Evolutionary conservation across 2,888 invertebrate species (phyloP).

Genomic region (Sialis lutaria): DNA sequence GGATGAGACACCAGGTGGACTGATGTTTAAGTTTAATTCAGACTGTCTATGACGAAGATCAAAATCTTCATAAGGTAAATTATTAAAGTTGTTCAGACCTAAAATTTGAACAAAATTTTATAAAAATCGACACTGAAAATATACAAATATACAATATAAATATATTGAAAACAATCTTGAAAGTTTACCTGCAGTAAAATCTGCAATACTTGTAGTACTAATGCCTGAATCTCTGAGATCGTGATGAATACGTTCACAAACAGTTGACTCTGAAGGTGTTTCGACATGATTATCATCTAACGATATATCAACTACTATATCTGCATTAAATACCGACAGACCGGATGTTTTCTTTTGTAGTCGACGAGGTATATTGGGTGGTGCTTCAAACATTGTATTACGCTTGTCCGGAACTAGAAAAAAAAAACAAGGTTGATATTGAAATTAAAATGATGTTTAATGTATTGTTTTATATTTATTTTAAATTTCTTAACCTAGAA

Average conservation of each 20-base stretch:
- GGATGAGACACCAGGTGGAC: slow-evolving; percentile 13
- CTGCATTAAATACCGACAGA: slow-evolving; percentile 25
- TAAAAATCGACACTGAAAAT: too few relatives aligned
- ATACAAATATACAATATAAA: too few relatives aligned
- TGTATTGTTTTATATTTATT: not conserved
- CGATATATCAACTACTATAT: slow-evolving; percentile 29
- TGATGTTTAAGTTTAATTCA: slow-evolving; percentile 23
- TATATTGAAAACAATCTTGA: too few relatives aligned
- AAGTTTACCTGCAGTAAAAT: slow-evolving; percentile 13
- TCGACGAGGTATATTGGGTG: slow-evolving; percentile 26
- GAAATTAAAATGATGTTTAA: not conserved
- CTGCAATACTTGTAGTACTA: slow-evolving; percentile 24
- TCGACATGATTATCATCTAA: slow-evolving; percentile 25
- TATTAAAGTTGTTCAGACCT: slow-evolving; percentile 24
- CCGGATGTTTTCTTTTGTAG: slow-evolving; percentile 27
- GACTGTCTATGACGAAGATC: slow-evolving; percentile 20
- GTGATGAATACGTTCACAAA: slow-evolving; percentile 16
- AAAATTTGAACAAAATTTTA: slow-evolving; percentile 12
- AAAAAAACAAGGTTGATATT: slow-evolving; percentile 6
- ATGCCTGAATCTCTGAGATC: slow-evolving; percentile 37
- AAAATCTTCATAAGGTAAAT: slow-evolving; percentile 24
- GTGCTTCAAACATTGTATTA: slow-evolving; percentile 22
- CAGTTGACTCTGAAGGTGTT: slow-evolving; percentile 18
- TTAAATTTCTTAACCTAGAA: not conserved
- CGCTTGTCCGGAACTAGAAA: slow-evolving; percentile 35